Evolutionary conservation across 2,113 vertebrate species (phyloP), one percentile per base, ranked within the genome.

Genomic region (Lepus europaeus): DNA sequence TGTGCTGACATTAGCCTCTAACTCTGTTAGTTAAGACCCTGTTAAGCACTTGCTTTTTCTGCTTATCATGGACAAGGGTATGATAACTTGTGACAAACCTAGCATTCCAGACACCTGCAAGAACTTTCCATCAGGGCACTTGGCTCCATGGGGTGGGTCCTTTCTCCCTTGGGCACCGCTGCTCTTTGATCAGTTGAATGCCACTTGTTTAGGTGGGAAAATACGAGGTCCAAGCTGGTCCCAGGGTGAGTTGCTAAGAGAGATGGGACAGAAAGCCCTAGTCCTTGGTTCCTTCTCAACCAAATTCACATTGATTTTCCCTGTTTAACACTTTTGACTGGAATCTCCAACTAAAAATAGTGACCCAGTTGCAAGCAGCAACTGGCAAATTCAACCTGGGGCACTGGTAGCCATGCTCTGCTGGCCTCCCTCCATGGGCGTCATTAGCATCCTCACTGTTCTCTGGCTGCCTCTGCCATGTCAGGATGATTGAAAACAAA

Each of bases 401-500:
- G 66, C 78, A 8, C 73, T 25, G 69, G 81, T 68, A 90, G 78
- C 85, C 70, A 49, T 25, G 29, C 95, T 91, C 61, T 45, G 91
- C 63, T 53, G 56, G 66, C 87, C 63, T 91, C 51, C n/a, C 87
- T 95, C 91, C 64, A 56, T 12, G 14, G 86, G 69, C 14, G 1
- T 95, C 86, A 93, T 95, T 95, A 96, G 77, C 89, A 93, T 87
- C 81, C 1, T 1, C 78, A 59, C 91, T 89, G 79, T 59, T 96
- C 92, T 80, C 33, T 79, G 81, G 91, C 93, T 94, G 87, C 92
- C 77, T 69, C 59, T 49, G 81, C 84, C n/a, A n/a, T 69, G 84
- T 93, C 94, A 94, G 81, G 78, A 87, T 96, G 95, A 97, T 76
- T 97, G 96, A 94, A 96, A 94, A 96, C 94, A 89, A 72, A 96